Evolutionary conservation across 2,888 invertebrate species (phyloP).

Genomic region (Nomada lathburiana): DNA sequence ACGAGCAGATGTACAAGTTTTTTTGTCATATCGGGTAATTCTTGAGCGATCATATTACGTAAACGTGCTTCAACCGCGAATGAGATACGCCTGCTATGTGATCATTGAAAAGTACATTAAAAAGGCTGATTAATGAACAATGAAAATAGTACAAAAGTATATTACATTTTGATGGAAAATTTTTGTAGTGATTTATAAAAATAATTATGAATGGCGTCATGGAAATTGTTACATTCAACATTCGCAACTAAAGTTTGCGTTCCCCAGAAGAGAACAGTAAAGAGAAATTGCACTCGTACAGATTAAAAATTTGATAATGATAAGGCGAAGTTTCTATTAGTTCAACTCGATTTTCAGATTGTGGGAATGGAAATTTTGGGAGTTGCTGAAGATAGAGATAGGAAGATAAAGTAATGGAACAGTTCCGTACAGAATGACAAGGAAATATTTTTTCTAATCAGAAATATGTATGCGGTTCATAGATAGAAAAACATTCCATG

Average conservation of each 20-base stretch:
- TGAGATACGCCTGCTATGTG: not conserved
- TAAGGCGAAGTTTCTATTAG: conserved; percentile 9
- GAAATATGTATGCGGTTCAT: not conserved
- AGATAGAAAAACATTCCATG: not conserved
- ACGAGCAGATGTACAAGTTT: not conserved
- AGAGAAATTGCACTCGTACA: not conserved
- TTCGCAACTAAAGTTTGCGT: not conserved
- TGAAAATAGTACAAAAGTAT: conserved; percentile 2
- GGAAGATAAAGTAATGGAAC: conserved; percentile 19
- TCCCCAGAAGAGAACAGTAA: not conserved
- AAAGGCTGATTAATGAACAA: not conserved
- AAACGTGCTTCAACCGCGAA: conserved; percentile 10
- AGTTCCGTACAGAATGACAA: not conserved
- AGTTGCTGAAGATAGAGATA: not conserved
- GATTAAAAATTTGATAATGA: conserved; percentile 8
- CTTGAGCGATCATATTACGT: not conserved
- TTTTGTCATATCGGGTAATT: not conserved
- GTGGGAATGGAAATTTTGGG: conserved; percentile 42
- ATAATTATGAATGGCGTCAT: too few species aligned
- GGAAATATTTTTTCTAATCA: not conserved
- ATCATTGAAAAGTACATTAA: conserved; percentile 2
- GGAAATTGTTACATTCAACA: too few species aligned
- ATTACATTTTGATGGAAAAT: conserved; percentile 1
- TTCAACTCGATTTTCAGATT: not conserved
- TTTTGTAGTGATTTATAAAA: not conserved